Evolutionary conservation across 2,113 vertebrate genomes (phyloP).

Genomic region (Xenotilapia flavipinnis): DNA sequence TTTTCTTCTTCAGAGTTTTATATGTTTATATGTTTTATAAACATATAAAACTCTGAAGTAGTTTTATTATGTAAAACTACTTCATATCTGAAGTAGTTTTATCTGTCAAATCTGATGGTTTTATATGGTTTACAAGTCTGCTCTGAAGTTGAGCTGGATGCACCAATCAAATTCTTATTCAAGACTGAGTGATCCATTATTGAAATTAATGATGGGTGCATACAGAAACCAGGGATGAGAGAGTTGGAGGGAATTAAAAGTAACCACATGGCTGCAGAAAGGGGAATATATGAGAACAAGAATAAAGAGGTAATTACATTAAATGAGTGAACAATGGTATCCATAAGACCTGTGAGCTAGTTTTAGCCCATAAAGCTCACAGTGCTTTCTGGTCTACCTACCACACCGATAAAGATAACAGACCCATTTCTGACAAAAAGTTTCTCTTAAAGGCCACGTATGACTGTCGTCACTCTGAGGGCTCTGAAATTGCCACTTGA

Average conservation of each 20-base stretch:
- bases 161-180: background rate
- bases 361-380: background rate
- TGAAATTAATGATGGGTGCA: background rate
- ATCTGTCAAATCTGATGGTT: background rate
- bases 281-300: background rate
- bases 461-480: background rate
- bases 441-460: background rate
- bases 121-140: background rate
- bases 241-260: background rate
- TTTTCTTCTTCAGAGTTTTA: background rate
- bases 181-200: background rate
- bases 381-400: background rate
- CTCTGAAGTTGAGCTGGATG: background rate
- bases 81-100: background rate
- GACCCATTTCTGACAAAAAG: background rate
- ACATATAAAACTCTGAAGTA: background rate
- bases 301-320: background rate
- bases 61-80: background rate
- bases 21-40: background rate
- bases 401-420: background rate
- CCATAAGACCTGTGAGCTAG: background rate
- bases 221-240: background rate
- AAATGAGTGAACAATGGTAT: background rate
- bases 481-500: constrained; percentile 1
- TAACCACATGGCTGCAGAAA: background rate